phyloP scores from a whole-genome alignment of 1,140 invertebrate species.

The Ceratina australensis region DNA sequence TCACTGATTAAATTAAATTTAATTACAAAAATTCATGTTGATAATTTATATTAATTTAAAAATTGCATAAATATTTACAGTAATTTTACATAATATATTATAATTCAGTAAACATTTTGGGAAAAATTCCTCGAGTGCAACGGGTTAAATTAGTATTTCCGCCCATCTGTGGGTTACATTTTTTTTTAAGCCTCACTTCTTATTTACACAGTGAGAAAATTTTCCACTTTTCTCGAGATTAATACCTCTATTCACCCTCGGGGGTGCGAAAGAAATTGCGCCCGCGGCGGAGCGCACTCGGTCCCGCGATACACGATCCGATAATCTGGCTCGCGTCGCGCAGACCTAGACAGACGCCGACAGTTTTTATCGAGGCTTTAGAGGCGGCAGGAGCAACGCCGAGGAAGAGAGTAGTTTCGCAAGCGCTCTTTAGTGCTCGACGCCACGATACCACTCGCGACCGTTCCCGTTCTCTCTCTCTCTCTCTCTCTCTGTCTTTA shows the following conservation, averaged over 20 bases:
- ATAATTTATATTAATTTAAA: too few species aligned
- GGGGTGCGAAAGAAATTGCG: slow-evolving; percentile 17
- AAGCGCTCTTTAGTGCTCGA: slow-evolving; percentile 63
- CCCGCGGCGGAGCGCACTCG: not conserved
- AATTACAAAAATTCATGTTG: too few species aligned
- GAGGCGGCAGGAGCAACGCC: slow-evolving; percentile 29
- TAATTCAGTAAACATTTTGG: too few species aligned
- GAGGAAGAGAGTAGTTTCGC: slow-evolving; percentile 62
- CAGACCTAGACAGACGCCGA: slow-evolving; percentile 55
- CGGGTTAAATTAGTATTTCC: too few species aligned
- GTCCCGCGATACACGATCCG: slow-evolving; percentile 35
- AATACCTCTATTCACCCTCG: not conserved
- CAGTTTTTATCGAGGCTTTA: slow-evolving; percentile 61
- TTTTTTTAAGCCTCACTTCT: too few species aligned
- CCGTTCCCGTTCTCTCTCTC: not conserved
- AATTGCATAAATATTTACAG: too few species aligned
- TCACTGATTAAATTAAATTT: too few species aligned
- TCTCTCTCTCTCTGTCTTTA: slow-evolving; percentile 23
- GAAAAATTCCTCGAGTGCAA: too few species aligned
- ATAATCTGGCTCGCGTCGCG: slow-evolving; percentile 24
- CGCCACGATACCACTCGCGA: slow-evolving; percentile 41
- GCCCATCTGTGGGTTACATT: too few species aligned
- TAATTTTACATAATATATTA: too few species aligned
- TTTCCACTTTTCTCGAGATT: too few species aligned
- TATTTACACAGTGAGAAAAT: too few species aligned